Conservation (phyloP, 2,113 vertebrate species). For the Ceyx melanurus region DNA sequence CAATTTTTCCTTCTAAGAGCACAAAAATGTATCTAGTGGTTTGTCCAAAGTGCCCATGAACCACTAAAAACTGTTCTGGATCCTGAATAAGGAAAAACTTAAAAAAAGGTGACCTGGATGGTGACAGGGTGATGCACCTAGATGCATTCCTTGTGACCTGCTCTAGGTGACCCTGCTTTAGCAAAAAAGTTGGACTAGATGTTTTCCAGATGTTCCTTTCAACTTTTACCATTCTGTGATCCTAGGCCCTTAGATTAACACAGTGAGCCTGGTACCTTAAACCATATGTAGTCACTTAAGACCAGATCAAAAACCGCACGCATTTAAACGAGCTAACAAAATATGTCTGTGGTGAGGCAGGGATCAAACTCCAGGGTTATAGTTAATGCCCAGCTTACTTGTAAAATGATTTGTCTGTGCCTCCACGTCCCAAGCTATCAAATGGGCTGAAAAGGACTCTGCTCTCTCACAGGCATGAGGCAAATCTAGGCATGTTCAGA, state of each 20-base stretch:
- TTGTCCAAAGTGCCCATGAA: not conserved
- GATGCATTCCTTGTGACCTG: too few relatives aligned
- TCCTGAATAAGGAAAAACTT: too few relatives aligned
- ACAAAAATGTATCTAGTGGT: not conserved
- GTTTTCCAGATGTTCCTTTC: too few relatives aligned
- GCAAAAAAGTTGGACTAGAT: too few relatives aligned
- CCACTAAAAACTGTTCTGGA: not conserved
- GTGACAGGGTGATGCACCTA: too few relatives aligned
- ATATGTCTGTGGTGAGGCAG: not conserved
- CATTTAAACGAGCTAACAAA: rapidly evolving
- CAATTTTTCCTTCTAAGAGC: not conserved
- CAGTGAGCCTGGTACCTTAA: not conserved
- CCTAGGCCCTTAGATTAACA: not conserved
- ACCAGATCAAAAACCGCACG: not conserved
- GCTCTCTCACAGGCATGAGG: rapidly evolving
- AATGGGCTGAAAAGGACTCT: not conserved
- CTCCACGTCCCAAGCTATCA: not conserved
- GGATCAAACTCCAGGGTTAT: not conserved
- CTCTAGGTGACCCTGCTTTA: too few relatives aligned
- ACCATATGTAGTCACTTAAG: not conserved
- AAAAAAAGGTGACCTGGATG: too few relatives aligned
- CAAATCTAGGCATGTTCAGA: not conserved
- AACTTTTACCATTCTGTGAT: not conserved
- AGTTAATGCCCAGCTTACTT: not conserved
- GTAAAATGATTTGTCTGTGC: not conserved